These are phyloP conservation scores for Darevskia nairensis DNA, from an alignment of 2,797 vertebrate genomes.

Conservation along the genomic window DNA sequence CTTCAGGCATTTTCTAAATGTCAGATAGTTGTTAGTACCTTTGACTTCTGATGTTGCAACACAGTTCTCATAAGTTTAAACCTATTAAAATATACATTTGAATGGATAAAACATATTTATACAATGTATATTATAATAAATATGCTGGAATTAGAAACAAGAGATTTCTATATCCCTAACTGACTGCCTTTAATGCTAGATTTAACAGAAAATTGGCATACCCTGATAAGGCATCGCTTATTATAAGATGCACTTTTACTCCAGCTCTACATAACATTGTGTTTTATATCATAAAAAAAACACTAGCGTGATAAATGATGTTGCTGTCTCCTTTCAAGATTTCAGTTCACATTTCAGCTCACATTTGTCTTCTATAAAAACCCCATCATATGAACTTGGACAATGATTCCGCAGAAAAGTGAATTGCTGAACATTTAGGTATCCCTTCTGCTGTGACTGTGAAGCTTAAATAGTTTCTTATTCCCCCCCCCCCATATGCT, in stretches of 20 bases:
- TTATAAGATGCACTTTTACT: background rate
- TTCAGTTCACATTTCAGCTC: background rate
- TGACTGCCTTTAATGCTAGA: background rate
- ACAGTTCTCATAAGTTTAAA: background rate
- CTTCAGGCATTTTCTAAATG: too few relatives aligned
- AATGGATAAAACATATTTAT: background rate
- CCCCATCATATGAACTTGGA: background rate
- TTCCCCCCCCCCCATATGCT: constrained; percentile 27
- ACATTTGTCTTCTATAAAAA: background rate
- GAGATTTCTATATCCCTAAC: background rate
- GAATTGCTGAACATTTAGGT: background rate
- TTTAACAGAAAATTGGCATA: background rate
- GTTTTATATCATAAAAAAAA: background rate
- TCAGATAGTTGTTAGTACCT: too few relatives aligned
- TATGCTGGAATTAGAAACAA: background rate
- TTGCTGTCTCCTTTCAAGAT: background rate
- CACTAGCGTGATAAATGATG: background rate
- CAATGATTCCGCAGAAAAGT: constrained; percentile 19
- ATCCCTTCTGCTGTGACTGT: background rate
- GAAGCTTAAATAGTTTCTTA: constrained; percentile 25
- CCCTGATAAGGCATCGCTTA: background rate
- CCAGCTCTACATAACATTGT: background rate
- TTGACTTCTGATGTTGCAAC: too few relatives aligned
- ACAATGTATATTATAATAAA: background rate
- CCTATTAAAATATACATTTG: background rate